Percentiles rank a stretch among this genome's conserved stretches.
Conservation (phyloP, 2,888 invertebrate genomes). For the Drosophila villosipedis region DNA sequence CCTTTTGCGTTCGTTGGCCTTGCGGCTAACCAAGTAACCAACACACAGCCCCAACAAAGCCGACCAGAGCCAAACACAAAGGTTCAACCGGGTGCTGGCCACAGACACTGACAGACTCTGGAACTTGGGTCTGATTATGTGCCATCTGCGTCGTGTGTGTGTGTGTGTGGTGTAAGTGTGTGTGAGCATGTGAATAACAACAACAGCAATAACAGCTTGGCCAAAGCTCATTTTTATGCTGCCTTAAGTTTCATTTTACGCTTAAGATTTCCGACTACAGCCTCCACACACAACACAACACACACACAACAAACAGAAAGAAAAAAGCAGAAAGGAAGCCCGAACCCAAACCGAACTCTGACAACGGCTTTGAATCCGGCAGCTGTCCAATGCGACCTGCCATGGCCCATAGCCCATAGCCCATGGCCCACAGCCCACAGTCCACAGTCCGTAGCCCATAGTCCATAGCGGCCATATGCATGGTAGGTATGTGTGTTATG, state of each 20-base stretch:
- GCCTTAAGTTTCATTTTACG: conserved; percentile 49
- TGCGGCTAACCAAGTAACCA: conserved; percentile 63
- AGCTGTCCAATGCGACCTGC: conserved; percentile 25
- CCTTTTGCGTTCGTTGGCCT: conserved; percentile 51
- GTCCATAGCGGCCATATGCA: conserved; percentile 31
- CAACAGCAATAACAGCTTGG: conserved; percentile 15
- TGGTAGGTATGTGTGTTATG: conserved; percentile 58
- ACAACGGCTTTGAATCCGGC: conserved; percentile 11
- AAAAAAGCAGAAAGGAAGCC: neutral
- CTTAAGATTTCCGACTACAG: conserved; percentile 43
- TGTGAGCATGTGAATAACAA: conserved; percentile 27
- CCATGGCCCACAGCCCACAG: neutral
- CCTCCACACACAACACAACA: neutral
- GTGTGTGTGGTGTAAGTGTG: neutral
- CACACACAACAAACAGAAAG: neutral
- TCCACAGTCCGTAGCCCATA: neutral
- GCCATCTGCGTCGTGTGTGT: neutral
- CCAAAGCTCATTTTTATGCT: conserved; percentile 53
- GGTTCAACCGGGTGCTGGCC: conserved; percentile 36
- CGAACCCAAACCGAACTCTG: conserved; percentile 12
- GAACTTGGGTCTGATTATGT: conserved; percentile 58
- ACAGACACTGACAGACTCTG: conserved; percentile 36
- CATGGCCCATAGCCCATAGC: neutral
- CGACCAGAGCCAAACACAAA: conserved; percentile 17
- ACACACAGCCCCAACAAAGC: conserved; percentile 6